Evolutionary conservation across 2,888 invertebrate genomes (phyloP), one percentile per base, ranked within the genome.

Genomic region (Gerris lacustris): DNA sequence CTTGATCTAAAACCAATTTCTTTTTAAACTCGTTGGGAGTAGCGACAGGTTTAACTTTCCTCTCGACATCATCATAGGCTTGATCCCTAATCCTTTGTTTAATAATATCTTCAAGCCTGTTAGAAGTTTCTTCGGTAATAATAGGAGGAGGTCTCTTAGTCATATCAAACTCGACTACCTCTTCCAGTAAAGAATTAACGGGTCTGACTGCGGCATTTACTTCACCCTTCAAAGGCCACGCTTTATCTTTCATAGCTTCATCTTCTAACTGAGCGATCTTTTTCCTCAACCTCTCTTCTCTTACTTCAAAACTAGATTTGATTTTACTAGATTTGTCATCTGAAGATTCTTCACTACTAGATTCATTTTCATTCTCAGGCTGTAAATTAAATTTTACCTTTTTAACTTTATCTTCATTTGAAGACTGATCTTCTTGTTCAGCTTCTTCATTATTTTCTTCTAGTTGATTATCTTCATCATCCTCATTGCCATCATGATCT

Each of bases 191-290:
- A 1, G 96, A 95, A 82, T 98, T 96, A 79, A 92, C 90, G 0
- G 97, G 97, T 70, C 98, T 83, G 72, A 83, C 85, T 0, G 84
- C 81, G 0, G 89, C 93, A 71, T 86, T 85, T 0, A 94, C 87
- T 84, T 99, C 98, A 73, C 98, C 98, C 79, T 88, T 89, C 66
- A 97, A 81, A 78, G 95, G 94, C 98, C 98, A 99, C 0, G 94
- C 89, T 76, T 95, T 95, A 73, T 94, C 92, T 11, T 86, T 84
- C 45, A 97, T 78, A 0, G 88, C 87, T 75, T 86, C 85, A 67
- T 87, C 84, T 82, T 94, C 93, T 68, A 91, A 81, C 75, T 86
- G 83, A 45, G 86, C 81, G 72, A 93, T 92, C 75, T 84, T 86
- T 76, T 86, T 84, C 71, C 86, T 82, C 31, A 93, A 80, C 67